Evolutionary conservation across 1,140 invertebrate genomes (phyloP).

Genomic region (Atta colombica): DNA sequence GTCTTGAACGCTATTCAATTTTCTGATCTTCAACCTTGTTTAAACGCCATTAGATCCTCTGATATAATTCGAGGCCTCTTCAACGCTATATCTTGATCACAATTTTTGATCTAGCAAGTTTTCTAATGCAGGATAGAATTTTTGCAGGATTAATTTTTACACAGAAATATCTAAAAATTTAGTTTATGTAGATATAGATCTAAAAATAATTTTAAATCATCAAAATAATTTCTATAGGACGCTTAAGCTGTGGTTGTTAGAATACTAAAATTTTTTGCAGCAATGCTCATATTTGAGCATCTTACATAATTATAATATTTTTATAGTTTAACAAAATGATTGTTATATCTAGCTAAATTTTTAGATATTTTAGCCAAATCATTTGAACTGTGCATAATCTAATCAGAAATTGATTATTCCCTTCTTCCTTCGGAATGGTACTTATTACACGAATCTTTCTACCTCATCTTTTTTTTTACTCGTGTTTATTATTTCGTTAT

Average conservation of each 20-base stretch:
- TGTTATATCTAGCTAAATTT: too few species aligned
- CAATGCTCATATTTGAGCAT: too few species aligned
- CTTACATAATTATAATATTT: too few species aligned
- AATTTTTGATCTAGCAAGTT: not conserved
- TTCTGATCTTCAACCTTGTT: slow-evolving; percentile 25
- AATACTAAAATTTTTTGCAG: too few species aligned
- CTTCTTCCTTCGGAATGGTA: not conserved
- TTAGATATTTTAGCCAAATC: too few species aligned
- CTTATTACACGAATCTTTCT: slow-evolving; percentile 8
- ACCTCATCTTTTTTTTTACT: not conserved
- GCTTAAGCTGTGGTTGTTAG: too few species aligned
- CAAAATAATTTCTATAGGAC: too few species aligned
- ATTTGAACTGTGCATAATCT: not conserved
- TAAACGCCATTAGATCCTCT: slow-evolving; percentile 6
- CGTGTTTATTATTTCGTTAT: slow-evolving; percentile 59
- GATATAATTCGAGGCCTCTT: not conserved
- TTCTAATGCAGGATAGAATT: not conserved
- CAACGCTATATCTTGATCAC: not conserved
- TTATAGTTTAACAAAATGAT: too few species aligned
- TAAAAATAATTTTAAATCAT: too few species aligned
- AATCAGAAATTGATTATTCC: not conserved
- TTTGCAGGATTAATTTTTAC: not conserved
- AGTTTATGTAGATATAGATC: too few species aligned
- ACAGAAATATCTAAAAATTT: too few species aligned
- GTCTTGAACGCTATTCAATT: slow-evolving; percentile 54